Conservation (phyloP, 2,797 vertebrate genomes). For the Etheostoma nigrum region DNA sequence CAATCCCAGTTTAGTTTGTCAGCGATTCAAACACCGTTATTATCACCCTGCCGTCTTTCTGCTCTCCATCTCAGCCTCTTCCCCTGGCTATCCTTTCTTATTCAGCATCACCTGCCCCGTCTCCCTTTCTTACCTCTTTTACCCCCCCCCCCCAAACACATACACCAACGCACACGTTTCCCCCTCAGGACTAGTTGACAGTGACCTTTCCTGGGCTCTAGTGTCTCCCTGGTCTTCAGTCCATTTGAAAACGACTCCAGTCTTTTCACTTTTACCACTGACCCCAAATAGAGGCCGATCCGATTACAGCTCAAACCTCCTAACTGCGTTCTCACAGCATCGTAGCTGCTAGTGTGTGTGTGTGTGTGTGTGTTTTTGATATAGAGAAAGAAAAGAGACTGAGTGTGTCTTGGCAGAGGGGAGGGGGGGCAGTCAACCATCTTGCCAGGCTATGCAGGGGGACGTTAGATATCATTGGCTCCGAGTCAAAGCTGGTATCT, state of each 20-base stretch:
- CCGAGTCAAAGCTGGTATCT: constrained; percentile 35
- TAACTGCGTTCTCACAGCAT: constrained; percentile 53
- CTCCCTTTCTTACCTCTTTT: background rate
- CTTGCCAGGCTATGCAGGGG: constrained; percentile 47
- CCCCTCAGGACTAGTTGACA: constrained; percentile 43
- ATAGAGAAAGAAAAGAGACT: constrained; percentile 37
- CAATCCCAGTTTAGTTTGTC: constrained; percentile 6
- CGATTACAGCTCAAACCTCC: constrained; percentile 73
- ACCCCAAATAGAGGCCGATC: constrained; percentile 73
- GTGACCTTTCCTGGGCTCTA: constrained; percentile 57
- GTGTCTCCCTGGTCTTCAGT: constrained; percentile 59
- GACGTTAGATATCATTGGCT: constrained; percentile 52
- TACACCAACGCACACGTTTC: background rate
- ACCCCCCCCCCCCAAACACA: background rate
- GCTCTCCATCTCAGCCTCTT: constrained; percentile 5
- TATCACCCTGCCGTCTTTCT: constrained; percentile 8
- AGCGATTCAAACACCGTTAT: constrained; percentile 8
- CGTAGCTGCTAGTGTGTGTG: constrained; percentile 15
- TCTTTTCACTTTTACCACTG: constrained; percentile 74
- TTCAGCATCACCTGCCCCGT: constrained; percentile 12
- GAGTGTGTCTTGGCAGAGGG: constrained; percentile 50
- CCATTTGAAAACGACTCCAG: constrained; percentile 64
- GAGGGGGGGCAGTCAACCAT: constrained; percentile 48
- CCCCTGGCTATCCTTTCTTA: constrained; percentile 17
- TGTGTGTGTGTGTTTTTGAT: constrained; percentile 31